Conservation (phyloP, 2,888 invertebrate genomes). For the Dasypolia templi region DNA sequence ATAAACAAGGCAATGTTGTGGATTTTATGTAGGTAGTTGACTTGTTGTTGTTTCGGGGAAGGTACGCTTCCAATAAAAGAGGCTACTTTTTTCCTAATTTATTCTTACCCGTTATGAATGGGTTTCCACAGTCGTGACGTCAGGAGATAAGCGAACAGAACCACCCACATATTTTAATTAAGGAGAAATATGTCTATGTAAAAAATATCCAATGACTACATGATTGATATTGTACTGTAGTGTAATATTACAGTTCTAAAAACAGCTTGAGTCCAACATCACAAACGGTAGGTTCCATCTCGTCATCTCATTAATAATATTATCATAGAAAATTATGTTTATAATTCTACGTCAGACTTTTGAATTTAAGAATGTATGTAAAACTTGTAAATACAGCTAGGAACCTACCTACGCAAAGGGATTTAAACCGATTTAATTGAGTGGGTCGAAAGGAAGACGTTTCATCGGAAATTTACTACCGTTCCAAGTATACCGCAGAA, state of each 20-base stretch:
- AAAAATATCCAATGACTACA: neutral
- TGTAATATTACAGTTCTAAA: neutral
- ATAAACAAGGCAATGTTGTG: too few species aligned
- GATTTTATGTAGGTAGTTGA: too few species aligned
- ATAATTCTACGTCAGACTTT: neutral
- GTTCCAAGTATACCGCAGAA: conserved; percentile 4
- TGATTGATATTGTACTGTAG: conserved; percentile 4
- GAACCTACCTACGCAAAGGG: conserved; percentile 2
- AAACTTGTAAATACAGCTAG: neutral
- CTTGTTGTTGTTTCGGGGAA: too few species aligned
- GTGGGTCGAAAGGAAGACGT: conserved; percentile 4
- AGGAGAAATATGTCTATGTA: conserved; percentile 17
- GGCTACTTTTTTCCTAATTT: too few species aligned
- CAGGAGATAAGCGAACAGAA: conserved; percentile 35
- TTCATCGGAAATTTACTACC: conserved; percentile 40
- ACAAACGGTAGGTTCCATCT: neutral
- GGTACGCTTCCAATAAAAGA: too few species aligned
- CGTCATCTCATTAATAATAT: neutral
- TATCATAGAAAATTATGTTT: conserved; percentile 7
- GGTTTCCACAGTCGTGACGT: conserved; percentile 38
- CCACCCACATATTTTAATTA: conserved; percentile 34
- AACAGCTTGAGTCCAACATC: neutral
- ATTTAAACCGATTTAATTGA: conserved; percentile 32
- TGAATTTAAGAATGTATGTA: neutral
- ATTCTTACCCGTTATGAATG: conserved; percentile 33